Evolutionary conservation across 1,140 invertebrate species (phyloP).

Genomic region (Rhagoletis zephyria): DNA sequence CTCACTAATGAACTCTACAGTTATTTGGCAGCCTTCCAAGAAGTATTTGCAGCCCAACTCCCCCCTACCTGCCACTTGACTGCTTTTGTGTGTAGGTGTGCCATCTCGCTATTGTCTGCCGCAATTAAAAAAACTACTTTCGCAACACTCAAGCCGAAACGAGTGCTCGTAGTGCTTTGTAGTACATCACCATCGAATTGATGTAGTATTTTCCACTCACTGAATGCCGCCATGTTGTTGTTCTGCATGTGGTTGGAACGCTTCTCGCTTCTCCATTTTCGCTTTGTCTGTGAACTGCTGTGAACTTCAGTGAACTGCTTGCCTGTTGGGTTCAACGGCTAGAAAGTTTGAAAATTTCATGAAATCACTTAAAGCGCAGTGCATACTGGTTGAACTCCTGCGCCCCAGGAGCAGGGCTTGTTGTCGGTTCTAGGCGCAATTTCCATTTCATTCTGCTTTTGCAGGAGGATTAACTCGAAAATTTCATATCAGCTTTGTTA

Average conservation of each 20-base stretch:
- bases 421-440: background rate
- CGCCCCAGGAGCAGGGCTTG: background rate
- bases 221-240: conserved; percentile 18
- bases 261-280: conserved; percentile 12
- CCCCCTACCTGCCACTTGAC: background rate
- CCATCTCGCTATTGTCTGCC: conserved; percentile 17
- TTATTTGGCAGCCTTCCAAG: conserved; percentile 30
- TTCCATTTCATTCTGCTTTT: background rate
- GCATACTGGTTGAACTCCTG: background rate
- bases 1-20: conserved; percentile 20
- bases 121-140: conserved; percentile 47
- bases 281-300: conserved; percentile 9
- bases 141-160: conserved; percentile 20
- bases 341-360: conserved; percentile 52
- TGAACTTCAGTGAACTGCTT: conserved; percentile 39
- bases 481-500: background rate
- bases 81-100: background rate
- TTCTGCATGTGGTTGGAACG: conserved; percentile 4
- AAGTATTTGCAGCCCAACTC: background rate
- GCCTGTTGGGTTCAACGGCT: conserved; percentile 25
- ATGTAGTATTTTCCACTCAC: conserved; percentile 35
- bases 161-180: conserved; percentile 14
- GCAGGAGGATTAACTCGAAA: background rate
- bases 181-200: conserved; percentile 43
- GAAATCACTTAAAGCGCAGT: conserved; percentile 48